These are phyloP conservation scores for Brachylomia viminalis DNA, from an alignment of 2,888 invertebrate genomes.

Conservation along the genomic window DNA sequence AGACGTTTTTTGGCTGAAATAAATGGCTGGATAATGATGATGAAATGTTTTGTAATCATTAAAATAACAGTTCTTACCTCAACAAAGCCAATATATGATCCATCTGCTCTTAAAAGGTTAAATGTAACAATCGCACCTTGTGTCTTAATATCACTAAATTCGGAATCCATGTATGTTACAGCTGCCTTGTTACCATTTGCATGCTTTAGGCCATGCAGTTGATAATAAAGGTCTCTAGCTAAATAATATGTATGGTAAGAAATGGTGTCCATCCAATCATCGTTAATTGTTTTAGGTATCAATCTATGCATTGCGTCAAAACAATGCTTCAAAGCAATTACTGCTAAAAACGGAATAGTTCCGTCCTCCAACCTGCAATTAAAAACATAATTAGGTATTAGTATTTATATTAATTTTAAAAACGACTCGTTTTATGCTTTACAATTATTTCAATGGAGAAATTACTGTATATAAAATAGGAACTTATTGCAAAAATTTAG, in stretches of 20 bases:
- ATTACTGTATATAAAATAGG: neutral
- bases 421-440: neutral
- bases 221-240: constrained; percentile 93
- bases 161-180: constrained; percentile 93
- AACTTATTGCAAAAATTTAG: neutral
- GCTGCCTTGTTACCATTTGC: constrained; percentile 93
- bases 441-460: neutral
- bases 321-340: constrained; percentile 95
- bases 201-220: constrained; percentile 92
- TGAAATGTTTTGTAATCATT: neutral
- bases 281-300: constrained; percentile 88
- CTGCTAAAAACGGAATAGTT: constrained; percentile 96
- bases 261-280: constrained; percentile 91
- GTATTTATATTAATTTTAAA: neutral
- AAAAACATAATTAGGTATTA: constrained; percentile 62
- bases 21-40: too few relatives aligned
- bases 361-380: constrained; percentile 97
- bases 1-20: too few relatives aligned
- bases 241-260: constrained; percentile 94
- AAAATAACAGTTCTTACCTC: constrained; percentile 90
- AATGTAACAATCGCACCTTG: constrained; percentile 98
- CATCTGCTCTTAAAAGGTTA: constrained; percentile 94
- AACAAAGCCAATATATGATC: constrained; percentile 96
- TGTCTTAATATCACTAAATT: constrained; percentile 90
- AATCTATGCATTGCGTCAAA: constrained; percentile 93